Percentiles rank a stretch among this genome's conserved stretches.
Conservation (phyloP, 2,888 invertebrate genomes). For the Hesperia comma region DNA sequence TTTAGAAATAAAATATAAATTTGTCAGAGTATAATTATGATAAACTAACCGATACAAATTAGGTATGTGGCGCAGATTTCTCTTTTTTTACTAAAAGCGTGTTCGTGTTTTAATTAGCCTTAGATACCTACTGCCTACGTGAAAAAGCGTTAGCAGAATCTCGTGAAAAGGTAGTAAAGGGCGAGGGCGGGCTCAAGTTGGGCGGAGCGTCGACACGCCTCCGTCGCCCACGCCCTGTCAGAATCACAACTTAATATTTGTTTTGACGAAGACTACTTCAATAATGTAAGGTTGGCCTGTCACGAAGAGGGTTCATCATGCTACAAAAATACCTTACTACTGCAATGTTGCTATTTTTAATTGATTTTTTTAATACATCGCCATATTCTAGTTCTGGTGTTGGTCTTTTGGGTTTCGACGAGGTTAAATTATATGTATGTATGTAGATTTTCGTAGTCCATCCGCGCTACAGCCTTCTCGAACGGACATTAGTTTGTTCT, state of each 20-base stretch:
- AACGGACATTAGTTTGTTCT: too few species aligned
- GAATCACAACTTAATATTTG: constrained; percentile 67
- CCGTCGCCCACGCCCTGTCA: constrained; percentile 73
- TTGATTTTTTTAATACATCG: too few species aligned
- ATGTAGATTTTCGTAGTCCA: too few species aligned
- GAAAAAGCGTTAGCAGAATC: constrained; percentile 66
- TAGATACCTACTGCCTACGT: constrained; percentile 51
- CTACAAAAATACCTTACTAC: too few species aligned
- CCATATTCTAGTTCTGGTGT: too few species aligned
- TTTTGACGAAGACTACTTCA: constrained; percentile 52
- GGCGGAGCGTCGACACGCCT: constrained; percentile 80
- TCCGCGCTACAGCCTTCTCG: too few species aligned
- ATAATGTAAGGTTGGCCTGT: constrained; percentile 31
- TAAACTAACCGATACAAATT: too few species aligned
- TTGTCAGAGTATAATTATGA: background rate
- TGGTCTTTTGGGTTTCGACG: too few species aligned
- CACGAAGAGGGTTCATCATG: constrained; percentile 5
- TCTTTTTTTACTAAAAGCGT: background rate
- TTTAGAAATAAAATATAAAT: background rate
- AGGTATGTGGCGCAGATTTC: too few species aligned
- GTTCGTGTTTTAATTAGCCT: constrained; percentile 36
- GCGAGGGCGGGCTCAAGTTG: constrained; percentile 76
- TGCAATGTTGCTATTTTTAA: too few species aligned
- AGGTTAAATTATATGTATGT: too few species aligned
- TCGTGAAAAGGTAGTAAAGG: constrained; percentile 77